A percentile compares a stretch with the other conserved stretches of the same genome.
Evolutionary conservation across 2,113 vertebrate genomes (phyloP).

Genomic region (Lanius ludovicianus): DNA sequence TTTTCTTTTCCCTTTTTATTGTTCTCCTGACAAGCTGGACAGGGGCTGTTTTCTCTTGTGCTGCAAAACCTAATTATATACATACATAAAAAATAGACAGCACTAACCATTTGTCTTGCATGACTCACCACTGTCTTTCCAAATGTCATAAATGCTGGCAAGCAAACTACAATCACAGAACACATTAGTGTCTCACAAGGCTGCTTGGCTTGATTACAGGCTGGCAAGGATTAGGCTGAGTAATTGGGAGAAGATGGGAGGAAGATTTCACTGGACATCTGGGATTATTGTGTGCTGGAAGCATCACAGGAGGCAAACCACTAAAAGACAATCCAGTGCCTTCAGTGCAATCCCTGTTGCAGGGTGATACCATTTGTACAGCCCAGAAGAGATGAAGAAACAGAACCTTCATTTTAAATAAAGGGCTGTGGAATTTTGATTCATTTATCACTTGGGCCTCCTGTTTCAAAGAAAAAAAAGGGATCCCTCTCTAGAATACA

Average conservation of each 20-base stretch:
- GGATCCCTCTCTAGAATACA: not conserved
- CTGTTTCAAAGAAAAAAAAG: not conserved
- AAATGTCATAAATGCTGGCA: slow-evolving; percentile 54
- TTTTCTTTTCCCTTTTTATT: not conserved
- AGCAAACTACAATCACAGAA: not conserved
- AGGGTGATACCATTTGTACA: not conserved
- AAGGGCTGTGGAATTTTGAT: not conserved
- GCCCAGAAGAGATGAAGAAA: not conserved
- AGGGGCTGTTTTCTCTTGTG: not conserved
- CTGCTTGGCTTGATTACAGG: not conserved
- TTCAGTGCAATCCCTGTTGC: accelerated
- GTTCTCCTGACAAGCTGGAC: slow-evolving; percentile 13
- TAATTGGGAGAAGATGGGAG: slow-evolving; percentile 15
- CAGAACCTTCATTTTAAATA: not conserved
- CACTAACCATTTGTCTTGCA: slow-evolving; percentile 32
- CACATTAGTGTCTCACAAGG: slow-evolving; percentile 23
- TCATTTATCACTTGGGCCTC: not conserved
- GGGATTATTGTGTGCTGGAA: not conserved
- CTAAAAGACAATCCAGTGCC: not conserved
- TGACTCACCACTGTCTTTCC: slow-evolving; percentile 50
- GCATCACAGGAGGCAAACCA: not conserved
- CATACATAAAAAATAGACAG: not conserved
- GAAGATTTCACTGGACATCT: not conserved
- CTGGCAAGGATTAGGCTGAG: slow-evolving; percentile 16
- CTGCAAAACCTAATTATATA: slow-evolving; percentile 35